phyloP scores from a whole-genome alignment of 2,113 vertebrate genomes.

The Lathamus discolor region DNA sequence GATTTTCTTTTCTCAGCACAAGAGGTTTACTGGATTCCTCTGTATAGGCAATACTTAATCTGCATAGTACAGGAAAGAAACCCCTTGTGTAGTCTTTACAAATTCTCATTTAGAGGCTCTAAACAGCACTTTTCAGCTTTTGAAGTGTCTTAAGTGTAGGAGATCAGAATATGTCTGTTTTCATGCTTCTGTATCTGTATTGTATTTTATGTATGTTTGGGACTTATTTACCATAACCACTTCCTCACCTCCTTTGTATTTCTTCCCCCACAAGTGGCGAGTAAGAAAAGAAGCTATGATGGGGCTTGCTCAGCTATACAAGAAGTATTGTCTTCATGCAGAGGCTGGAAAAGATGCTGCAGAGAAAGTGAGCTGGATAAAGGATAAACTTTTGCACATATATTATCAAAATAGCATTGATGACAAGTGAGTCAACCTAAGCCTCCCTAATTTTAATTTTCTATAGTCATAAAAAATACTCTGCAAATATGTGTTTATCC shows the following conservation, averaged over 20 bases:
- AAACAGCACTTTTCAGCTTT: background rate
- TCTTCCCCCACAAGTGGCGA: conserved; percentile 84
- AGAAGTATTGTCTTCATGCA: conserved; percentile 97
- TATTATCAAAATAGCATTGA: conserved; percentile 99
- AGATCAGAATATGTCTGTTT: background rate
- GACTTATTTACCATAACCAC: background rate
- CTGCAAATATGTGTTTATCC: background rate
- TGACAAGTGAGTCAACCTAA: conserved; percentile 88
- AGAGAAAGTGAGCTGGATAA: conserved; percentile 99
- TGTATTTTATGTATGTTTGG: background rate
- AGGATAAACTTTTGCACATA: conserved; percentile 98
- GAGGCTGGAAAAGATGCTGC: conserved; percentile 97
- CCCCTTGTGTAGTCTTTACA: background rate
- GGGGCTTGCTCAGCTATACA: conserved; percentile 95
- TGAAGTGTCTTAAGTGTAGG: background rate
- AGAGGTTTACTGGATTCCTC: background rate
- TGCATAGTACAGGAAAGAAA: background rate
- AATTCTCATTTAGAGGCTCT: background rate
- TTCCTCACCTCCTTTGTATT: background rate
- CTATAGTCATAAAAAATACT: background rate
- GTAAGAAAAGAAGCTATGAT: conserved; percentile 99
- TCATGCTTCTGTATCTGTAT: background rate
- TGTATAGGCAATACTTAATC: background rate
- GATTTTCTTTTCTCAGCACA: background rate
- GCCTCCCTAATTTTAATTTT: conserved; percentile 22